Conservation (phyloP, 2,888 invertebrate genomes). For the Agonopterix arenella region DNA sequence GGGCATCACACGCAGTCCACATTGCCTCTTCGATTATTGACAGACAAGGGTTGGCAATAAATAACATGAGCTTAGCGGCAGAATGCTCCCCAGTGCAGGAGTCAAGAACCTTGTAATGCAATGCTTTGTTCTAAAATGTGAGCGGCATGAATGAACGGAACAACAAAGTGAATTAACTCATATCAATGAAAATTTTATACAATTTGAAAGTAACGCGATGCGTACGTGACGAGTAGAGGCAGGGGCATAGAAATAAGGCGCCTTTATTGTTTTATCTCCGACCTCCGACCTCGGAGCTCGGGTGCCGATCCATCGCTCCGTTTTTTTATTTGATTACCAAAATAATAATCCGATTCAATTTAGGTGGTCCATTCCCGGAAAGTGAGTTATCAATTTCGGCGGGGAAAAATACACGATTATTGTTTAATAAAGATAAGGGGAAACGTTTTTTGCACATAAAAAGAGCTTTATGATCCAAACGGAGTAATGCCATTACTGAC, state of each 20-base stretch:
- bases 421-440: slow-evolving; percentile 7
- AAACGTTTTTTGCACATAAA: background rate
- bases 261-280: slow-evolving; percentile 27
- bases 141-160: background rate
- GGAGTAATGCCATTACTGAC: no score
- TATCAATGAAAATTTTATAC: slow-evolving; percentile 12
- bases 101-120: no score
- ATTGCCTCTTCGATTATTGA: no score
- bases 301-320: slow-evolving; percentile 11
- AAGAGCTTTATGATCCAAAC: background rate
- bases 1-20: no score
- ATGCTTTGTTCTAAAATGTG: no score
- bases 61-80: no score
- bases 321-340: slow-evolving; percentile 34
- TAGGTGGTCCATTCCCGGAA: slow-evolving; percentile 23
- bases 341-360: slow-evolving; percentile 26
- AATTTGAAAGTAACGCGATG: slow-evolving; percentile 23
- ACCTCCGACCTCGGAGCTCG: slow-evolving; percentile 11
- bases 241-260: slow-evolving; percentile 8
- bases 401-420: slow-evolving; percentile 3
- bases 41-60: no score
- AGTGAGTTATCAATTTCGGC: slow-evolving; percentile 16
- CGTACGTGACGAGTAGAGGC: slow-evolving; percentile 23
- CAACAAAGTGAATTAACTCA: background rate
- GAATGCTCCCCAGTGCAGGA: no score